These are phyloP conservation scores for Druon quercuslanigerum DNA, from an alignment of 1,140 invertebrate species.

Conservation along the genomic window DNA sequence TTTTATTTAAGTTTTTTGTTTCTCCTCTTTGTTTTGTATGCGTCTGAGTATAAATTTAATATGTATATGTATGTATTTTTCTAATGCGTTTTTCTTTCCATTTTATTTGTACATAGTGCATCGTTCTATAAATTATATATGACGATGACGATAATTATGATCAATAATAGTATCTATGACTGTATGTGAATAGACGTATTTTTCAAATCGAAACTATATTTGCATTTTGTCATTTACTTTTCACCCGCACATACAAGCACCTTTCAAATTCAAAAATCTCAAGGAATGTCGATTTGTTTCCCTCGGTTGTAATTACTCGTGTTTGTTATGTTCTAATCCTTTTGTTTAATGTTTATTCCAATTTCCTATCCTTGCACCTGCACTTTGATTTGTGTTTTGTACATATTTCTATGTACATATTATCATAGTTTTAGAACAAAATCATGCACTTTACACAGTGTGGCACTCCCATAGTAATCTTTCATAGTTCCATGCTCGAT, in stretches of 20 bases:
- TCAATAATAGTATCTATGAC: conserved; percentile 42
- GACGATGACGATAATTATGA: conserved; percentile 42
- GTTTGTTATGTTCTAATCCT: conserved; percentile 24
- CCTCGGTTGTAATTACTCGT: conserved; percentile 54
- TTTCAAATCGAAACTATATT: conserved; percentile 62
- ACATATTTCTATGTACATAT: conserved; percentile 39
- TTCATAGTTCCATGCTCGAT: conserved; percentile 62
- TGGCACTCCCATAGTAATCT: conserved; percentile 62
- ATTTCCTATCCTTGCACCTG: conserved; percentile 38
- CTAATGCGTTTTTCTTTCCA: conserved; percentile 44
- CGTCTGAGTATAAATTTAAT: conserved; percentile 50
- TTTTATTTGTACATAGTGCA: conserved; percentile 34
- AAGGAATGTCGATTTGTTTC: conserved; percentile 47
- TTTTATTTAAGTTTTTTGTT: conserved; percentile 39
- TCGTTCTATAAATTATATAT: conserved; percentile 56
- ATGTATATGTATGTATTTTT: conserved; percentile 52
- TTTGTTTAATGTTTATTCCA: conserved; percentile 32
- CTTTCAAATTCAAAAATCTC: conserved; percentile 48
- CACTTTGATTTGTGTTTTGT: conserved; percentile 45
- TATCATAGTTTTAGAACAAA: conserved; percentile 49
- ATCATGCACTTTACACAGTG: conserved; percentile 58
- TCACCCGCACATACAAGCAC: conserved; percentile 43
- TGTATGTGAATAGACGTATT: conserved; percentile 69
- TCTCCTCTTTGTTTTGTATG: conserved; percentile 45
- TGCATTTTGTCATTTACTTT: conserved; percentile 68